Evolutionary conservation across 2,113 vertebrate genomes (phyloP).

Genomic region (Garra rufa): DNA sequence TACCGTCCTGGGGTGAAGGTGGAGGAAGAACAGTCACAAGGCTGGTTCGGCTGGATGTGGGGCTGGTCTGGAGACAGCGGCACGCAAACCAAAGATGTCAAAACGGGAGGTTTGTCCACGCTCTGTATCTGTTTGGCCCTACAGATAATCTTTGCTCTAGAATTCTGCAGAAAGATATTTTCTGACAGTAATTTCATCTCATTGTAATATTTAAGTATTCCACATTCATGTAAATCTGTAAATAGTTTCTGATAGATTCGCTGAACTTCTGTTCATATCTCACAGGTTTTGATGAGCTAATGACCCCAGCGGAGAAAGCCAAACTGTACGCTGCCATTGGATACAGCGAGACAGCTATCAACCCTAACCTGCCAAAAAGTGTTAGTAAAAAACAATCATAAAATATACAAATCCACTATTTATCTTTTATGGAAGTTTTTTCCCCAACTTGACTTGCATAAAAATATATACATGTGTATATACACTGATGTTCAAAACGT

Average conservation of each 20-base stretch:
- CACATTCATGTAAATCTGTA: no score
- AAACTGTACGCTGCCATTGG: slow-evolving; percentile 97
- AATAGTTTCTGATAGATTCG: neutral
- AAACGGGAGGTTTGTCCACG: slow-evolving; percentile 80
- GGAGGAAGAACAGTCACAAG: slow-evolving; percentile 86
- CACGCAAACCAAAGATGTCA: slow-evolving; percentile 75
- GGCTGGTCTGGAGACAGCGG: slow-evolving; percentile 80
- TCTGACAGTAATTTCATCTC: no score
- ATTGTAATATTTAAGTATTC: no score
- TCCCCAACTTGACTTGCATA: no score
- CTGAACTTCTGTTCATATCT: neutral
- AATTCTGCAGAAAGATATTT: neutral
- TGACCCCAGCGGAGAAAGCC: slow-evolving; percentile 89
- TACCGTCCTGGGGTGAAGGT: slow-evolving; percentile 86
- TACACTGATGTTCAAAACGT: no score
- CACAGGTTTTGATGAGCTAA: slow-evolving; percentile 87
- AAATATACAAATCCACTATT: neutral
- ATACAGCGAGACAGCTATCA: slow-evolving; percentile 91
- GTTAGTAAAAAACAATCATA: slow-evolving; percentile 73
- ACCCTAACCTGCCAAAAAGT: slow-evolving; percentile 93
- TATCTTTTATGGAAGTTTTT: no score
- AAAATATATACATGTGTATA: no score
- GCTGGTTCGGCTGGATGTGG: slow-evolving; percentile 95
- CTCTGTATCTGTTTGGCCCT: neutral
- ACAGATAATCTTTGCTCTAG: neutral